Base-by-base conservation (phyloP, 2,888 invertebrate genomes). In the Amblyjoppa proteus region DNA sequence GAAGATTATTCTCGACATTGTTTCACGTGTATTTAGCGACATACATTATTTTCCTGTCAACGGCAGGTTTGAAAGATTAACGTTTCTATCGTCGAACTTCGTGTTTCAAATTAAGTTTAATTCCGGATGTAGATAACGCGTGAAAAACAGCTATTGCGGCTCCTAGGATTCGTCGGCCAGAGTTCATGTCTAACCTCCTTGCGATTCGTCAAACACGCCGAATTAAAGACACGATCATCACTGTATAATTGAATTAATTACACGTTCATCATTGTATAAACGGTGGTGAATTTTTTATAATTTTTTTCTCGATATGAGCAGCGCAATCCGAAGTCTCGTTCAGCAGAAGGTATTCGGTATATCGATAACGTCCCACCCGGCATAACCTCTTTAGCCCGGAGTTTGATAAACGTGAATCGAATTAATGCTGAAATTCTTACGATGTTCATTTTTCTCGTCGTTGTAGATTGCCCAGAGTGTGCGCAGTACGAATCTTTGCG, bases 401-500 rank as follows among this genome's bases (percentile, higher is more conserved):
- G 3, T 45, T 45, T 3, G 45, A 45, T 13, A 5, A 45, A 3
- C 4, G 13, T 45, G 3, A 11, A 45, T 45, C 13, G 1, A 9
- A 41, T 41, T 11, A 11, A 41, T 13, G 11, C 3, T 13, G 13
- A 45, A 13, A 45, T 45, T 41, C 0, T 41, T 11, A 41, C 41
- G 41, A 41, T 69, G 41, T 56, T n/a, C 45, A 58, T 11, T 51
- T 25, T 31, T 16, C 9, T 45, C 16, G 45, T 45, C 45, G 45
- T 90, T 69, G 11, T 61, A 93, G 93, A 84, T 93, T 73, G 81
- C 86, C 58, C 88, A 88, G 78, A 88, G 87, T 28, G 81, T 92
- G 16, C 73, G 84, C 49, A 89, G 84, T 74, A 41, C 73, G 13
- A 88, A 90, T n/a, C 31, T 83, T 49, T 82, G 78, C 58, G 84